phyloP scores from a whole-genome alignment of 2,888 invertebrate species.

The Orthosia gracilis region DNA sequence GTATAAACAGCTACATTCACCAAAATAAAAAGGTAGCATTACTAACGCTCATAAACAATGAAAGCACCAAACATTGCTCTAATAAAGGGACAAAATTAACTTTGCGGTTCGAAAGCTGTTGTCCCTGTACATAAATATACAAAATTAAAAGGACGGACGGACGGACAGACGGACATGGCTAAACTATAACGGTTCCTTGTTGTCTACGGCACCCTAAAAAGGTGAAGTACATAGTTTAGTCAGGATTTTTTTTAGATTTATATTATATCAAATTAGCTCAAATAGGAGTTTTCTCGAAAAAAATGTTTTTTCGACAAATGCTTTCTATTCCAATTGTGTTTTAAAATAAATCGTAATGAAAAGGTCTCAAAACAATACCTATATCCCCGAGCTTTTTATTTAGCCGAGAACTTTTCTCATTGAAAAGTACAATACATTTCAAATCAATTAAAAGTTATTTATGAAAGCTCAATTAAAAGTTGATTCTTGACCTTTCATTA shows the following conservation, averaged over 20 bases:
- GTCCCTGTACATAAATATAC: too few species aligned
- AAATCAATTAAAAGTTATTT: constrained; percentile 38
- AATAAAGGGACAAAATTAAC: too few species aligned
- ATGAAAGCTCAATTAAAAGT: constrained; percentile 22
- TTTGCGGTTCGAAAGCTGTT: too few species aligned
- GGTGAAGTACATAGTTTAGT: background rate
- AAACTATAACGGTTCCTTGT: too few species aligned
- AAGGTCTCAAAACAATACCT: constrained; percentile 19
- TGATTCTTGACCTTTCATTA: background rate
- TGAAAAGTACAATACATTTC: constrained; percentile 28
- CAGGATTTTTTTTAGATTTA: background rate
- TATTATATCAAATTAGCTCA: too few species aligned
- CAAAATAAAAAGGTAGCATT: too few species aligned
- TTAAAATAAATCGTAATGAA: constrained; percentile 18
- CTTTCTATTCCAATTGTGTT: background rate
- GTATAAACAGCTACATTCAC: too few species aligned
- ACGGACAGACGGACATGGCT: too few species aligned
- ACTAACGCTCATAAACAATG: too few species aligned
- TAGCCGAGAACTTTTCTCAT: constrained; percentile 17
- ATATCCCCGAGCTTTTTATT: constrained; percentile 18
- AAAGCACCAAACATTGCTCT: too few species aligned
- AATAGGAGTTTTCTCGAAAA: constrained; percentile 2
- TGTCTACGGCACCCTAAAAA: too few species aligned
- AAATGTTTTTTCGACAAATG: constrained; percentile 6
- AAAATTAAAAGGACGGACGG: too few species aligned